phyloP scores from a whole-genome alignment of 2,888 invertebrate genomes.

The Thumatha senex region DNA sequence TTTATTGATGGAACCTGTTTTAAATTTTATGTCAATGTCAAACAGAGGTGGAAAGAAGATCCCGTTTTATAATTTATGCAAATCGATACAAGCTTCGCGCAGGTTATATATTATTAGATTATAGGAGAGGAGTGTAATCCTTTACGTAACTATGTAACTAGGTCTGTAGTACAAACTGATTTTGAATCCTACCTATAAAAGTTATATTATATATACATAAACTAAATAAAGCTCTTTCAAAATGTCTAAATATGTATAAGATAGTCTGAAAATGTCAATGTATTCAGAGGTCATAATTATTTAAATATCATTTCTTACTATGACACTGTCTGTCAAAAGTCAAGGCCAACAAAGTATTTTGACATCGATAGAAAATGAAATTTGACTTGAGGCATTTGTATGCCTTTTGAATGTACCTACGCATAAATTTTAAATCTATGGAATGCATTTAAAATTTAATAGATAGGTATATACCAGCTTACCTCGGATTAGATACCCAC shows the following conservation, averaged over 20 bases:
- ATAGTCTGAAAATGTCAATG: constrained; percentile 55
- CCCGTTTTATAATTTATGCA: constrained; percentile 30
- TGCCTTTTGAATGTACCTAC: neutral
- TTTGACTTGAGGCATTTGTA: constrained; percentile 16
- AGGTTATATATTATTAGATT: constrained; percentile 14
- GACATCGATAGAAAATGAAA: constrained; percentile 25
- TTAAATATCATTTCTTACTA: constrained; percentile 39
- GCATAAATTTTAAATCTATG: neutral
- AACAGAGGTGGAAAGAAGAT: constrained; percentile 62
- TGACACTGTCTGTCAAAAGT: constrained; percentile 51
- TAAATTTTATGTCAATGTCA: constrained; percentile 73
- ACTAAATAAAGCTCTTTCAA: constrained; percentile 37
- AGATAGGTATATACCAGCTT: neutral
- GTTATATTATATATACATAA: constrained; percentile 27
- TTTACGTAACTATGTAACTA: constrained; percentile 9
- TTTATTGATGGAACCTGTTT: constrained; percentile 59
- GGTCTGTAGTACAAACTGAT: constrained; percentile 9
- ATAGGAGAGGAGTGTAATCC: neutral
- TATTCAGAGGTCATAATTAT: constrained; percentile 56
- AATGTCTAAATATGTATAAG: constrained; percentile 43
- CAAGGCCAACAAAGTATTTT: constrained; percentile 45
- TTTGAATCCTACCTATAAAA: neutral
- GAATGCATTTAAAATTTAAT: neutral
- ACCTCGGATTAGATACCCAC: neutral
- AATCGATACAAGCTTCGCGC: constrained; percentile 15